Evolutionary conservation across 2,888 invertebrate species (phyloP).

Genomic region (Andrena praecox): DNA sequence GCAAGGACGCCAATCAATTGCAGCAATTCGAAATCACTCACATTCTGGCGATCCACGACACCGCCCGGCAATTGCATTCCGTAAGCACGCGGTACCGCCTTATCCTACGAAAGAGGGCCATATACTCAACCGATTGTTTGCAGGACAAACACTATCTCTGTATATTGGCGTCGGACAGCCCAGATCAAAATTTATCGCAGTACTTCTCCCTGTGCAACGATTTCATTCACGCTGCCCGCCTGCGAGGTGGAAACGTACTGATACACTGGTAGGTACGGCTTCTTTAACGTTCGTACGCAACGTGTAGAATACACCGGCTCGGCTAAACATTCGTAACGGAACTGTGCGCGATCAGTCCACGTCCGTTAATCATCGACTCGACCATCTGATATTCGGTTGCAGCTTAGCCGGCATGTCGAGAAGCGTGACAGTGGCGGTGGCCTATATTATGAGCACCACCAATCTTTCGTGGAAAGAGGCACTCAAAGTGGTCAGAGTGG

Average conservation of each 20-base stretch:
- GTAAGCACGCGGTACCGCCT: conserved; percentile 86
- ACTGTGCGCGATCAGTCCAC: background rate
- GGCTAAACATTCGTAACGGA: no score
- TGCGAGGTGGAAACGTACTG: conserved; percentile 95
- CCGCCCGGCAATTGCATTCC: conserved; percentile 93
- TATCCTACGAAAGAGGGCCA: background rate
- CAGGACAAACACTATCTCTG: conserved; percentile 98
- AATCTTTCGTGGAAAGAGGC: conserved; percentile 96
- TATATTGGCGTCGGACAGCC: conserved; percentile 97
- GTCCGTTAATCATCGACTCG: background rate
- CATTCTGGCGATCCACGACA: conserved; percentile 98
- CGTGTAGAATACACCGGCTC: no score
- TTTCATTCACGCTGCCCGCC: conserved; percentile 96
- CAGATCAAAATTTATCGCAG: conserved; percentile 96
- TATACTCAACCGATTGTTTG: conserved; percentile 64
- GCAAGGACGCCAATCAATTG: conserved; percentile 95
- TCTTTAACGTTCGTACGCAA: background rate
- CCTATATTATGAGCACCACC: conserved; percentile 98
- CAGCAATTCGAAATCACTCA: conserved; percentile 96
- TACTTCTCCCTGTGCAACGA: conserved; percentile 98
- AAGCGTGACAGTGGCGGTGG: conserved; percentile 97
- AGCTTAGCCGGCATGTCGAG: conserved; percentile 98
- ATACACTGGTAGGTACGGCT: conserved; percentile 93
- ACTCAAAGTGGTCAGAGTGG: conserved; percentile 96
- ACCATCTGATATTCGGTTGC: conserved; percentile 68